phyloP scores from a whole-genome alignment of 2,888 invertebrate species.

The Helleia helle region DNA sequence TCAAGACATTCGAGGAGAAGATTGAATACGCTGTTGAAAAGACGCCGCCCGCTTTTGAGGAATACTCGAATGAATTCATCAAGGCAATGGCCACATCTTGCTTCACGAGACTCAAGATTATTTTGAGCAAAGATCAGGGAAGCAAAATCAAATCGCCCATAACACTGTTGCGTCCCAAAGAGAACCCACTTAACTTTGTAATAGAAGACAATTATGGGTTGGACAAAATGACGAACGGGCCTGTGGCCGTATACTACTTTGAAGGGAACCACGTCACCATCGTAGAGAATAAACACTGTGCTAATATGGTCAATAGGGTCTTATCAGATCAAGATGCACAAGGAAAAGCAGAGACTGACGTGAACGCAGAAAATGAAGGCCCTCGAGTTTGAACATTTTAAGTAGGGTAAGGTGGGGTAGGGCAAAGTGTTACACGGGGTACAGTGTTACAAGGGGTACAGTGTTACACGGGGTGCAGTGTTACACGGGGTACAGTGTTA shows the following conservation, averaged over 20 bases:
- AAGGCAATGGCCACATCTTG: slow-evolving; percentile 28
- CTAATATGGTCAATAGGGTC: slow-evolving; percentile 53
- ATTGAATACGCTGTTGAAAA: slow-evolving; percentile 56
- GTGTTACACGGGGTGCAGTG: no score
- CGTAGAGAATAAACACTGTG: slow-evolving; percentile 76
- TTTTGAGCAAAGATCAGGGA: slow-evolving; percentile 58
- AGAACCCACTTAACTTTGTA: slow-evolving; percentile 58
- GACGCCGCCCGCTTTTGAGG: slow-evolving; percentile 47
- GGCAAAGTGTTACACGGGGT: no score
- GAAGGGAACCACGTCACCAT: slow-evolving; percentile 84
- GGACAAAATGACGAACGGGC: slow-evolving; percentile 69
- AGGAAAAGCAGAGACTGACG: slow-evolving; percentile 44
- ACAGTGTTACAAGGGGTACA: no score
- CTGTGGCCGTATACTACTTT: slow-evolving; percentile 74
- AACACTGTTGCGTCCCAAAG: slow-evolving; percentile 77
- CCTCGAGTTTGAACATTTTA: no score
- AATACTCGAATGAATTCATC: slow-evolving; percentile 44
- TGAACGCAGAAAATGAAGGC: slow-evolving; percentile 50
- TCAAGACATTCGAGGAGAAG: slow-evolving; percentile 73
- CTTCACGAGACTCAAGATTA: slow-evolving; percentile 71
- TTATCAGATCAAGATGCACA: slow-evolving; percentile 29
- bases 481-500: no score
- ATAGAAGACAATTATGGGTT: slow-evolving; percentile 79
- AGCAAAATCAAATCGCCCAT: slow-evolving; percentile 73
- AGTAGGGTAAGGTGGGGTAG: no score